Conservation (phyloP, 2,888 invertebrate species). For the Tridacna crocea region DNA sequence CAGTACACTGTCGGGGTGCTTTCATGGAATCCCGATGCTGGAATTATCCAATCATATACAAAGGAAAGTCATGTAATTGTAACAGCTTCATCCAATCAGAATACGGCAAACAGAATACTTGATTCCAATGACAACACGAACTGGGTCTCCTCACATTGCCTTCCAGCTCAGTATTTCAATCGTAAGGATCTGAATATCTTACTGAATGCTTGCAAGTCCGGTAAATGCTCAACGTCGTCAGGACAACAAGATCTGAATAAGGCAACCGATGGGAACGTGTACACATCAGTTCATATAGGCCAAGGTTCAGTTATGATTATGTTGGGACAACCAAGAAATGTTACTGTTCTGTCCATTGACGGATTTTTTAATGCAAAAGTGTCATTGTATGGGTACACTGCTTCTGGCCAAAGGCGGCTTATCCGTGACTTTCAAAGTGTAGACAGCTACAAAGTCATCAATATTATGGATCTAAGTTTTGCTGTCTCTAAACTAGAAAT, state of each 20-base stretch:
- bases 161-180: slow-evolving; percentile 60
- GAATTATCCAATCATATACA: slow-evolving; percentile 66
- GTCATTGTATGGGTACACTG: background rate
- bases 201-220: slow-evolving; percentile 43
- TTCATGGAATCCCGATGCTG: slow-evolving; percentile 72
- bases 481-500: slow-evolving; percentile 49
- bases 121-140: slow-evolving; percentile 69
- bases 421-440: slow-evolving; percentile 34
- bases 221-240: slow-evolving; percentile 43
- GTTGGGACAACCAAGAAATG: slow-evolving; percentile 19
- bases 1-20: background rate
- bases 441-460: slow-evolving; percentile 63
- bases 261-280: slow-evolving; percentile 62
- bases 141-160: slow-evolving; percentile 69
- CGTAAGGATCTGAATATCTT: slow-evolving; percentile 64
- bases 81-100: slow-evolving; percentile 49
- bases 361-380: slow-evolving; percentile 53
- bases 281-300: slow-evolving; percentile 43
- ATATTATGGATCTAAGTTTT: slow-evolving; percentile 28
- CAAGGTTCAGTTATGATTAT: slow-evolving; percentile 38
- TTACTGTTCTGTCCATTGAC: slow-evolving; percentile 54
- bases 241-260: slow-evolving; percentile 27
- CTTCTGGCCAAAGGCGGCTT: background rate
- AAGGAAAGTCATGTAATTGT: slow-evolving; percentile 58
- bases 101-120: slow-evolving; percentile 41